Conservation (phyloP, 92 coral and sea anemone genomes). For the Phymanthus crucifer region DNA sequence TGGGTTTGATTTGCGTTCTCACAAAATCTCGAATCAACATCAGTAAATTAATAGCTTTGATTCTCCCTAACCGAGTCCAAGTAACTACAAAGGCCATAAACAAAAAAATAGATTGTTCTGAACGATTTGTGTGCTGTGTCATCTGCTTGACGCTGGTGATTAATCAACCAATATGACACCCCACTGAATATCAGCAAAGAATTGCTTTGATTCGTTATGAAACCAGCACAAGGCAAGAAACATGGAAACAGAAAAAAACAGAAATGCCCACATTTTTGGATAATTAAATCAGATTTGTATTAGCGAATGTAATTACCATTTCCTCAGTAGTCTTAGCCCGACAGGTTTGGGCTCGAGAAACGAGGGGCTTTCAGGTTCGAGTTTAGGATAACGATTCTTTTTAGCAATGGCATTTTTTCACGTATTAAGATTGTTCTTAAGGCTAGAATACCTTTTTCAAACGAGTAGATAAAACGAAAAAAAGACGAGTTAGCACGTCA, state of each 20-base stretch:
- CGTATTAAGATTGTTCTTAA: neutral
- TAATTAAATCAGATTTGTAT: neutral
- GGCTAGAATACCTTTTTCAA: neutral
- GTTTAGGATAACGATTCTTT: neutral
- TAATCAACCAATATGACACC: constrained; percentile 76
- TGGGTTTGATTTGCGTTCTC: constrained; percentile 8
- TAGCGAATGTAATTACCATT: neutral
- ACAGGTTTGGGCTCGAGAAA: too few relatives aligned
- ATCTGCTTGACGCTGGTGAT: constrained; percentile 73
- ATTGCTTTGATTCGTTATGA: constrained; percentile 19
- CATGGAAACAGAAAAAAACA: neutral
- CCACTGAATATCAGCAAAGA: constrained; percentile 68
- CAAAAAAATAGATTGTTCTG: constrained; percentile 72
- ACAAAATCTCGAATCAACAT: constrained; percentile 24
- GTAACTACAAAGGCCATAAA: constrained; percentile 11
- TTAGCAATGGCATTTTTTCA: neutral
- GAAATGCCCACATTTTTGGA: neutral
- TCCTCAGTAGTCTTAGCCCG: too few relatives aligned
- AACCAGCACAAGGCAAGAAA: constrained; percentile 16
- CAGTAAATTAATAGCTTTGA: constrained; percentile 27
- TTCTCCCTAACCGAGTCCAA: constrained; percentile 30
- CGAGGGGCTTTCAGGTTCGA: too few relatives aligned
- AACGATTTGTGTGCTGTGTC: constrained; percentile 89
- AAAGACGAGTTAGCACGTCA: neutral
- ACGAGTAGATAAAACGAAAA: neutral